Conservation (phyloP, 2,113 vertebrate species). For the Oxyruncus cristatus region DNA sequence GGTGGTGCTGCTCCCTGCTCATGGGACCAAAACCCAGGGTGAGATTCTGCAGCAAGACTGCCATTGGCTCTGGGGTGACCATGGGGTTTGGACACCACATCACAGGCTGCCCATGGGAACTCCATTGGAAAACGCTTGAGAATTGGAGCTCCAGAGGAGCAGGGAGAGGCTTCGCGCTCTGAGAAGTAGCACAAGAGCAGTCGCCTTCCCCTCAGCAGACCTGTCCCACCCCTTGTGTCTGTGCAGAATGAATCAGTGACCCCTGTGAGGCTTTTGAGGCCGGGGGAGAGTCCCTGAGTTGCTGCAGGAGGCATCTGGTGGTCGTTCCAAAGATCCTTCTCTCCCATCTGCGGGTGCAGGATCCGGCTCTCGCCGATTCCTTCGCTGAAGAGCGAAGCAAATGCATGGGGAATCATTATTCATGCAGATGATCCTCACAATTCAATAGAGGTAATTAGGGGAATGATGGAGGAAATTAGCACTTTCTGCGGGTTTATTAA, state of each 20-base stretch:
- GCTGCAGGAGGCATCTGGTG: background rate
- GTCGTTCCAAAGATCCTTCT: background rate
- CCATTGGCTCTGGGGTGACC: fast-evolving
- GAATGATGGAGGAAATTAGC: slow-evolving; percentile 81
- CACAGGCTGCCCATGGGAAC: fast-evolving
- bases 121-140: background rate
- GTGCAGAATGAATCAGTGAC: background rate
- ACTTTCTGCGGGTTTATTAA: slow-evolving; percentile 78
- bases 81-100: fast-evolving
- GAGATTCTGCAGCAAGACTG: background rate
- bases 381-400: slow-evolving; percentile 20
- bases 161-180: background rate
- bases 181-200: fast-evolving
- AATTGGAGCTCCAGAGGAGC: background rate
- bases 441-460: slow-evolving; percentile 80
- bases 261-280: background rate
- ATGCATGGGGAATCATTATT: slow-evolving; percentile 70
- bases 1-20: background rate
- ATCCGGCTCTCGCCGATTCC: background rate
- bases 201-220: background rate
- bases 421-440: slow-evolving; percentile 78
- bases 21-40: background rate
- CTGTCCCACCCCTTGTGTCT: background rate
- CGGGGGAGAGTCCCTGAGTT: background rate
- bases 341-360: background rate